Conservation (phyloP, 2,797 vertebrate species). For the Hyperoplus immaculatus region DNA sequence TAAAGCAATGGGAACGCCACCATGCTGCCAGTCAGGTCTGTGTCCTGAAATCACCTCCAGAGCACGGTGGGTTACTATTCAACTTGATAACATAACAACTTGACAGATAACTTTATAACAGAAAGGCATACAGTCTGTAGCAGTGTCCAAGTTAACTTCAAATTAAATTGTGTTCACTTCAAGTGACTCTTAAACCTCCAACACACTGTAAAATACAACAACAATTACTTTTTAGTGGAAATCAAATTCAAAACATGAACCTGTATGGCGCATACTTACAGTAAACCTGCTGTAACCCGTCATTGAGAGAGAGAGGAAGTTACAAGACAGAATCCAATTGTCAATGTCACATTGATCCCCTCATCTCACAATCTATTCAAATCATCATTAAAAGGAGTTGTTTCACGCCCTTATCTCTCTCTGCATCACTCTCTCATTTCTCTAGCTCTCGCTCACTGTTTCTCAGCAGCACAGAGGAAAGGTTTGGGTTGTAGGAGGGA, state of each 20-base stretch:
- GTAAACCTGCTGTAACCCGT: conserved; percentile 70
- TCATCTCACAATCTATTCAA: conserved; percentile 48
- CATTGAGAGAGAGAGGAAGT: conserved; percentile 49
- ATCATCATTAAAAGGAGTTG: conserved; percentile 56
- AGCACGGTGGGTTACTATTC: conserved; percentile 22
- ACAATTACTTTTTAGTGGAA: conserved; percentile 28
- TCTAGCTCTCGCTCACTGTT: conserved; percentile 60
- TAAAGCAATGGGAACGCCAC: not conserved
- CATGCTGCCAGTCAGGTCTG: conserved; percentile 5
- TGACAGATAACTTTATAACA: conserved; percentile 20
- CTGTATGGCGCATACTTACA: conserved; percentile 67
- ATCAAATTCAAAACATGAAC: conserved; percentile 41
- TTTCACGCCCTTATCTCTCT: conserved; percentile 59
- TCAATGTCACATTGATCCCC: conserved; percentile 48
- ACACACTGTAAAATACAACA: conserved; percentile 6
- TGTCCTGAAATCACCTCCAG: conserved; percentile 33
- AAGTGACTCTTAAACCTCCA: not conserved
- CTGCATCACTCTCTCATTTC: conserved; percentile 57
- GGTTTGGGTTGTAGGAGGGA: conserved; percentile 76
- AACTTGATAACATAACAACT: conserved; percentile 3
- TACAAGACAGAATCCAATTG: conserved; percentile 27
- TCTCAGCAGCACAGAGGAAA: conserved; percentile 68
- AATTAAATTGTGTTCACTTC: not conserved
- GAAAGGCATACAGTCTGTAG: not conserved
- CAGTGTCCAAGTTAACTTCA: not conserved